Base-by-base conservation (phyloP, 64 coral and sea anemone species). In the Catalaphyllia jardinei region DNA sequence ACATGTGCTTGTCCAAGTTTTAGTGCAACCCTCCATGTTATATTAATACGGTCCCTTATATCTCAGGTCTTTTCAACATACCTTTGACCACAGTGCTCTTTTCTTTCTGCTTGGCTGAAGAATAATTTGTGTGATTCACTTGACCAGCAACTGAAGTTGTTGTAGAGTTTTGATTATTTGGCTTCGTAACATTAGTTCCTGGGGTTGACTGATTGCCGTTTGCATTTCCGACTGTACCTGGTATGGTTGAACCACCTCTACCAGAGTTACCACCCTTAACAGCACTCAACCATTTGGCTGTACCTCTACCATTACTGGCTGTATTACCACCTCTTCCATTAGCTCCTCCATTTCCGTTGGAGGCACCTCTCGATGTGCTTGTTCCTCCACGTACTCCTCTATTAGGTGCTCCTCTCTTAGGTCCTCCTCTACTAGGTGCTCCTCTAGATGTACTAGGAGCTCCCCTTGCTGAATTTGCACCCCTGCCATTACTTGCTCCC, bases 71-170 rank as follows among this genome's bases (percentile, higher is more conserved):
- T 69, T 2, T 69, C 22, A 0, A 77, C 62, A 28, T 24, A 85
- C 81, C 81, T 85, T 71, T 85, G 0, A 85, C 22, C 62, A 85
- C 62, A 85, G 10, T 42, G 52, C 25, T 67, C 24, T 67, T 67
- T 39, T 64, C 31, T 39, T 82, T 59, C 30, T 82, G 60, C 79
- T 82, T 63, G 24, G 29, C 79, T 25, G 46, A 49, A 50, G 71
- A 67, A 27, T 38, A 67, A 84, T n/a, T 84, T 35, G 46, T 10
- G 35, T 69, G 19, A 35, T 71, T 51, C 39, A 49, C n/a, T 22
- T 85, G 42, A 51, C 35, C 31, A 85, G 35, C 42, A 85, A 22
- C 24, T 14, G 81, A 1, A 19, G 51, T 49, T 50, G 63, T 49
- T 49, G 31, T 49, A n/a, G n/a, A 69, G 22, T 69, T n/a, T 69